phyloP scores from a whole-genome alignment of 2,797 vertebrate genomes.

The Bradypodion ventrale region DNA sequence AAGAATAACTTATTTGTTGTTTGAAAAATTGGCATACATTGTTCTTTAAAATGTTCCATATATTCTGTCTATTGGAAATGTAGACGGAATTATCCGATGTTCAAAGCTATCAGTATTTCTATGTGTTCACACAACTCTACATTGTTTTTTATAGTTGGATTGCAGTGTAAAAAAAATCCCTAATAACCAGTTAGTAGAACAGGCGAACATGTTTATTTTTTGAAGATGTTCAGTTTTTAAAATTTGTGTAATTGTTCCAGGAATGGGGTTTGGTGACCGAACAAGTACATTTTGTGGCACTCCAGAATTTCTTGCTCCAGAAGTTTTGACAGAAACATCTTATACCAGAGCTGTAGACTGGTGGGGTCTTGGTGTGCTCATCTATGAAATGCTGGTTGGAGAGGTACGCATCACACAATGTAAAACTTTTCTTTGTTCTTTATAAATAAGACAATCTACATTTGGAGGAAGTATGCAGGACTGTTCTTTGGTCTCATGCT shows the following conservation, averaged over 20 bases:
- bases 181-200: neutral
- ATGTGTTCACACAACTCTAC: neutral
- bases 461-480: neutral
- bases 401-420: constrained; percentile 82
- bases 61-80: neutral
- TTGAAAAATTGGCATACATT: neutral
- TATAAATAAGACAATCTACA: neutral
- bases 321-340: constrained; percentile 97
- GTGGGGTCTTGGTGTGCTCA: constrained; percentile 98
- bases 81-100: neutral
- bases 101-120: neutral
- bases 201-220: neutral
- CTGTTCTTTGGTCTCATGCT: too few relatives aligned
- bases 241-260: constrained; percentile 73
- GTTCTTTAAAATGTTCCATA: too few relatives aligned
- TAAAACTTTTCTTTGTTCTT: neutral
- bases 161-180: neutral
- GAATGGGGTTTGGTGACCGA: constrained; percentile 98
- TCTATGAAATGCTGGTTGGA: constrained; percentile 99
- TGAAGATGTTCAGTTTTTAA: constrained; percentile 34
- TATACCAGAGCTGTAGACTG: constrained; percentile 98
- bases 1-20: neutral
- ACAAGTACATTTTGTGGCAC: constrained; percentile 99
- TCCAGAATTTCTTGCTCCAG: constrained; percentile 96
- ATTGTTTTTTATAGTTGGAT: neutral